Conservation (phyloP, 2,797 vertebrate genomes). For the Epinephelus awoara region DNA sequence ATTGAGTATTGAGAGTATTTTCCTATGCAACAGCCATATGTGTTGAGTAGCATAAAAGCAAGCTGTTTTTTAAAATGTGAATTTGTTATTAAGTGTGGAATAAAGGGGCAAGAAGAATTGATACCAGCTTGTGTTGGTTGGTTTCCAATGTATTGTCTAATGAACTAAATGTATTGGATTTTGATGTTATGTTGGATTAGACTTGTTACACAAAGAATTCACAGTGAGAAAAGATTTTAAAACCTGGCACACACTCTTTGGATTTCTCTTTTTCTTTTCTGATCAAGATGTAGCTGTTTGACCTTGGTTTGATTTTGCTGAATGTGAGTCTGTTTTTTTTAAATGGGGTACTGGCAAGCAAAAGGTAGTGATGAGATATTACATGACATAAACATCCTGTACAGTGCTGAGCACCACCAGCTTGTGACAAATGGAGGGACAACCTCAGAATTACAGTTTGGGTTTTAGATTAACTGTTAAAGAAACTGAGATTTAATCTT, state of each 20-base stretch:
- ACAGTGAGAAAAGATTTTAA: too few species aligned
- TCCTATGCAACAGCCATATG: slow-evolving; percentile 19
- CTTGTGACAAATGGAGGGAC: slow-evolving; percentile 21
- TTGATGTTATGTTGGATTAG: not conserved
- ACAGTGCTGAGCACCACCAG: slow-evolving; percentile 31
- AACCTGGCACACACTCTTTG: not conserved
- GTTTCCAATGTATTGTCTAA: slow-evolving; percentile 10
- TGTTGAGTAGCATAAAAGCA: slow-evolving; percentile 24
- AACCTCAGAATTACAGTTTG: slow-evolving; percentile 7
- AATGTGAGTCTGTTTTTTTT: not conserved
- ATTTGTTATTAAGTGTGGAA: slow-evolving; percentile 29
- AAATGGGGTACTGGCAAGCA: not conserved
- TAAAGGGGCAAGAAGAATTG: slow-evolving; percentile 53
- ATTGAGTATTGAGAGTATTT: slow-evolving; percentile 18
- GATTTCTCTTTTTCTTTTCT: not conserved
- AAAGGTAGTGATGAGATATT: not conserved
- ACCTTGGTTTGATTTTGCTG: not conserved
- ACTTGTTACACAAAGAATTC: not conserved
- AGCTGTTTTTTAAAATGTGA: slow-evolving; percentile 8
- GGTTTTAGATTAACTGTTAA: slow-evolving; percentile 1
- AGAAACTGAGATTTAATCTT: slow-evolving; percentile 9
- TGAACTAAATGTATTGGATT: not conserved
- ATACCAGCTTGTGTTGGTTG: not conserved
- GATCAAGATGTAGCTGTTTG: not conserved
- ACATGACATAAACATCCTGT: not conserved